These are phyloP conservation scores for Nipponacmea schrenckii DNA, from an alignment of 2,888 invertebrate species.

Conservation along the genomic window DNA sequence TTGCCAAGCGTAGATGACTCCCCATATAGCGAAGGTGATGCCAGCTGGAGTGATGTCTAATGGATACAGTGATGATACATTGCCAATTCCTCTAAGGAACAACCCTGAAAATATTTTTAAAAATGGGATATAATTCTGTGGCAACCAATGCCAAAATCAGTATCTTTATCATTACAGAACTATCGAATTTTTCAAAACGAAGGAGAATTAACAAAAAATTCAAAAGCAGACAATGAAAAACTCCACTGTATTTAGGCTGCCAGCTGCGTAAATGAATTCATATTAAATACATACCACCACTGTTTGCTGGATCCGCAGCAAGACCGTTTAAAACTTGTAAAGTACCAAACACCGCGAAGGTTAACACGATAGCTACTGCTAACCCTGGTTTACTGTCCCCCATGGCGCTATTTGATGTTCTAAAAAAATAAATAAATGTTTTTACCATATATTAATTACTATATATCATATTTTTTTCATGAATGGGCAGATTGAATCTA, in stretches of 20 bases:
- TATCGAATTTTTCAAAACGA: neutral
- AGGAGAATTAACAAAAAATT: neutral
- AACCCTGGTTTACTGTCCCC: neutral
- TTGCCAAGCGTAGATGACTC: slow-evolving; percentile 58
- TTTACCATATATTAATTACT: no score
- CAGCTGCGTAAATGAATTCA: no score
- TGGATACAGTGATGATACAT: slow-evolving; percentile 50
- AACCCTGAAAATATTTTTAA: slow-evolving; percentile 52
- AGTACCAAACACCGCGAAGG: neutral
- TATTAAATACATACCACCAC: slow-evolving; percentile 11
- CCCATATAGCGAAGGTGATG: slow-evolving; percentile 60
- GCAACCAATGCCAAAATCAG: neutral
- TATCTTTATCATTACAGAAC: slow-evolving; percentile 13
- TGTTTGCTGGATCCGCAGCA: slow-evolving; percentile 2
- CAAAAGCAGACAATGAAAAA: no score
- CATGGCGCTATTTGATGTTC: neutral
- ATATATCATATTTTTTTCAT: no score
- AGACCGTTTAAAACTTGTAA: slow-evolving; percentile 11
- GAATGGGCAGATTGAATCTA: no score
- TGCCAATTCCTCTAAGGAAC: slow-evolving; percentile 45
- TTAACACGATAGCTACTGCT: neutral
- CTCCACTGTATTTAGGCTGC: no score
- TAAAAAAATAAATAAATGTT: no score
- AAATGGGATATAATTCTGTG: slow-evolving; percentile 1
- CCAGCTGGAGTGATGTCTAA: slow-evolving; percentile 59